Evolutionary conservation across 2,888 invertebrate species (phyloP).

Genomic region (Acrocera orbiculus): DNA sequence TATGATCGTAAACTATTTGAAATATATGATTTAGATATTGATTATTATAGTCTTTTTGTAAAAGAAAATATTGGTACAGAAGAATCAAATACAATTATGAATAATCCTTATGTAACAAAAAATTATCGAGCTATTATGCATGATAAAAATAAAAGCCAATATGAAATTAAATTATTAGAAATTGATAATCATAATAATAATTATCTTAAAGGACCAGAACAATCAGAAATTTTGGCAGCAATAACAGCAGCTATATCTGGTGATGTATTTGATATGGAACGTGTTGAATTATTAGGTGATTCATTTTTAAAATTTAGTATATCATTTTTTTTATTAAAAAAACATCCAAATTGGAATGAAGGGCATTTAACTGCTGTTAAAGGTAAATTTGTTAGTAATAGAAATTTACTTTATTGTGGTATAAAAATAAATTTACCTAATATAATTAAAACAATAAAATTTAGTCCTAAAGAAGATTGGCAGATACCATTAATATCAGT

Average conservation of each 20-base stretch:
- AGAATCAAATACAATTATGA: background rate
- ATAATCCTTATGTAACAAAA: background rate
- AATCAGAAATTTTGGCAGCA: constrained; percentile 34
- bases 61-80: constrained; percentile 10
- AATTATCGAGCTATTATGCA: constrained; percentile 7
- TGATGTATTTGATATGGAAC: constrained; percentile 61
- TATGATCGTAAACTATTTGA: constrained; percentile 40
- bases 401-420: constrained; percentile 67
- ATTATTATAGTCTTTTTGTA: constrained; percentile 50
- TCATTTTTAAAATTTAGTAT: constrained; percentile 60
- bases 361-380: constrained; percentile 55
- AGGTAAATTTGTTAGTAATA: constrained; percentile 52
- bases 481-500: constrained; percentile 59
- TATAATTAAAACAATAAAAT: constrained; percentile 41
- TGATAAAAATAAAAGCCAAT: no score
- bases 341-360: constrained; percentile 48
- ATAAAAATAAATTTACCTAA: constrained; percentile 18
- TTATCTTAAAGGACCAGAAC: constrained; percentile 20
- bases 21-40: constrained; percentile 46
- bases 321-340: constrained; percentile 48
- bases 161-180: no score
- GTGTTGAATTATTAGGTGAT: constrained; percentile 72
- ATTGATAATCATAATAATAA: no score
- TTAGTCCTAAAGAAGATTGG: constrained; percentile 54
- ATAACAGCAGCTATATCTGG: constrained; percentile 47